Conservation (phyloP, 1,140 invertebrate species). For the Ceratina calcarata region DNA sequence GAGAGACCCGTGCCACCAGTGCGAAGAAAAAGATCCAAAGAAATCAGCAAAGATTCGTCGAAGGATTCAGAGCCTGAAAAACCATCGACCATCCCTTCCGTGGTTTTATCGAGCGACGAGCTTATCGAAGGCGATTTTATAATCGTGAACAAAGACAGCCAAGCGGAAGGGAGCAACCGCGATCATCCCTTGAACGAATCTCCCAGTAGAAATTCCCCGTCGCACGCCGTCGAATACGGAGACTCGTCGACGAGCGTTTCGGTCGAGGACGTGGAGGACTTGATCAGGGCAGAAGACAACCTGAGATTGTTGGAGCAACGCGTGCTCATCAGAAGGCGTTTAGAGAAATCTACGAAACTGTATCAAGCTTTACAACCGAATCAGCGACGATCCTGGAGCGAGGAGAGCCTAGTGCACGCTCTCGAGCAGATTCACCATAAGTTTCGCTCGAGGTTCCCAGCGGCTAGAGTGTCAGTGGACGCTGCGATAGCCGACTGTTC, state of each 20-base stretch:
- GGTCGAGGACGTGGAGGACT: slow-evolving; percentile 68
- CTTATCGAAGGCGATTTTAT: background rate
- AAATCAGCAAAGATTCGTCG: background rate
- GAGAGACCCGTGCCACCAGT: slow-evolving; percentile 62
- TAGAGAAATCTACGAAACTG: slow-evolving; percentile 36
- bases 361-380: background rate
- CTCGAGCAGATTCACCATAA: background rate
- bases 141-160: background rate
- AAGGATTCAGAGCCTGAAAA: background rate
- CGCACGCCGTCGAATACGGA: background rate
- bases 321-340: slow-evolving; percentile 14
- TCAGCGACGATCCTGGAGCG: slow-evolving; percentile 20
- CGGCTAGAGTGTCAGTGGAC: background rate
- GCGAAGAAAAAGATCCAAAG: slow-evolving; percentile 31
- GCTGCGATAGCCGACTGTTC: slow-evolving; percentile 9
- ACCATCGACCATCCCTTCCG: background rate
- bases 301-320: slow-evolving; percentile 55
- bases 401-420: slow-evolving; percentile 20
- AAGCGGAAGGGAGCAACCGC: too few relatives aligned
- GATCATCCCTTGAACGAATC: background rate
- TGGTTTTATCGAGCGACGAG: background rate
- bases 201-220: background rate
- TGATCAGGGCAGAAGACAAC: slow-evolving; percentile 66
- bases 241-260: slow-evolving; percentile 66
- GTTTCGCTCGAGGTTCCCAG: background rate